Base-by-base conservation (phyloP, 2,888 invertebrate genomes). In the Ennomos quercinarius region DNA sequence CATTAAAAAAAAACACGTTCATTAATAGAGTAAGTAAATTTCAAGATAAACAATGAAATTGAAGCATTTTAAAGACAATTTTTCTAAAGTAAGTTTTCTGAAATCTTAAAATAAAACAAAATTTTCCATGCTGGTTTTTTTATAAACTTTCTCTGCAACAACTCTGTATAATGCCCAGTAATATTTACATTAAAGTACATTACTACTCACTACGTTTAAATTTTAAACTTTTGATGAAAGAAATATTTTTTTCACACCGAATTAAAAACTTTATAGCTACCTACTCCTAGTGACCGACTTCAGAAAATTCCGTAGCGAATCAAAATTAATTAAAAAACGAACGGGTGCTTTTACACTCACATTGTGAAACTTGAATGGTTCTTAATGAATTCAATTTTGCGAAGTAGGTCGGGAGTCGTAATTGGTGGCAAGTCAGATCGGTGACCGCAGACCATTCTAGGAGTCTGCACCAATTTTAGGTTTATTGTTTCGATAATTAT, bases 401-500 rank as follows among this genome's bases (percentile, higher is more conserved):
- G 68, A 86, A 87, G 83, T 89, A 77, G 89, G 87, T 89, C 74
- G 80, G 82, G 81, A 83, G 81, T 82, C 80, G 74, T 89, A 87
- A 87, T 87, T 87, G 85, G 81, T 81, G 82, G 83, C 78, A 84
- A 88, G 80, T 84, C 81, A 78, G 86, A 85, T 85, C 83, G 77
- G 86, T 85, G 85, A 86, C 88, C 86, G 82, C 84, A 73, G 77
- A 72, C 73, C 72, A 73, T 77, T 80, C 76, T 78, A 78, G 81
- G 77, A 79, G 76, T 58, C 80, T 83, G 86, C 85, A 81, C 84
- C 82, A 90, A 89, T 90, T 91, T 89, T 84, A 87, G 83, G 81
- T 89, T 89, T 87, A 91, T 91, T 91, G 91, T 91, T 88, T 88
- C 86, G 77, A 85, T 90, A 91, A 91, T 90, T 90, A n/a, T n/a